These are phyloP conservation scores for Heliconius cydno DNA, from an alignment of 2,888 invertebrate species.

Conservation along the genomic window DNA sequence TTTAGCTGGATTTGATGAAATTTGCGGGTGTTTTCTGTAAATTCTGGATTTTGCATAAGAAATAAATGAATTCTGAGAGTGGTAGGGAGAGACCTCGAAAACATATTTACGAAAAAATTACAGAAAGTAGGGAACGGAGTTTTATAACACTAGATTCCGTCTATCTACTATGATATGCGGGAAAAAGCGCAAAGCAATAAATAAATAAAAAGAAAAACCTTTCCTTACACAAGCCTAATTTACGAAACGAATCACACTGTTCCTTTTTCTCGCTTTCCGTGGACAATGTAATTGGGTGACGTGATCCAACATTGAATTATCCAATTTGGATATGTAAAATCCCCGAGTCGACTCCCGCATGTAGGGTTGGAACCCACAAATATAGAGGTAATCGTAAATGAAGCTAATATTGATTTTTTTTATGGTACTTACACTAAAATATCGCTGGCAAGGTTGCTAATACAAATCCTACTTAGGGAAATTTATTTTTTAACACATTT, in stretches of 20 bases:
- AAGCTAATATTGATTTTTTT: not conserved
- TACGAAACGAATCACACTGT: not conserved
- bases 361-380: not conserved
- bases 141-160: too few relatives aligned
- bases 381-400: not conserved
- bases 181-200: not conserved
- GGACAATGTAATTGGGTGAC: slow-evolving; percentile 13
- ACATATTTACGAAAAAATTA: too few relatives aligned
- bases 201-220: not conserved
- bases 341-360: not conserved
- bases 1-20: not conserved
- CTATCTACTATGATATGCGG: not conserved
- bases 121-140: too few relatives aligned
- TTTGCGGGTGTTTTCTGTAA: not conserved
- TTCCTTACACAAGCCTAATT: not conserved
- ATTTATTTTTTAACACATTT: too few relatives aligned
- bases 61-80: too few relatives aligned
- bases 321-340: slow-evolving; percentile 10
- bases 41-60: not conserved
- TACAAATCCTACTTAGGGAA: too few relatives aligned
- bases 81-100: too few relatives aligned
- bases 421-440: not conserved
- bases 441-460: too few relatives aligned
- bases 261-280: not conserved
- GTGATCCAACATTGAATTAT: slow-evolving; percentile 5